Evolutionary conservation across 1,140 invertebrate genomes (phyloP).

Genomic region (Trichonephila clavata): DNA sequence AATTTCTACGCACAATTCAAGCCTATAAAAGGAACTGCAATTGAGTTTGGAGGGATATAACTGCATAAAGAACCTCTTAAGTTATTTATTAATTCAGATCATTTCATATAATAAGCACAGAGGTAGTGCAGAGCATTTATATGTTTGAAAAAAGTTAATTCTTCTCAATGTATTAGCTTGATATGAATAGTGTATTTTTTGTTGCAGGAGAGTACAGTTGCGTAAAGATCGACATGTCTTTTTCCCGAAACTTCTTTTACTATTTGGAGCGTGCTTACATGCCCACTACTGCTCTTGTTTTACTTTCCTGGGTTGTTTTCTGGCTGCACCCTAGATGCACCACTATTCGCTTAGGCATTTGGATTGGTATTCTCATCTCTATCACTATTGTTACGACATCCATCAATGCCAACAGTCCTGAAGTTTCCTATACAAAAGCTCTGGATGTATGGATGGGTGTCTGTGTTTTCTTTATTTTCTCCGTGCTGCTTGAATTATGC

Average conservation of each 20-base stretch:
- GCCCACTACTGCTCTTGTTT: constrained; percentile 78
- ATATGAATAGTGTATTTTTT: neutral
- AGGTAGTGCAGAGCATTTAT: too few species aligned
- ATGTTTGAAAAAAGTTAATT: too few species aligned
- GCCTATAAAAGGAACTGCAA: too few species aligned
- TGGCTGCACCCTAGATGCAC: constrained; percentile 95
- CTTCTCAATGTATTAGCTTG: too few species aligned
- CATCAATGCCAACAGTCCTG: constrained; percentile 91
- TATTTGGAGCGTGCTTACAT: constrained; percentile 71
- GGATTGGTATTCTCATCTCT: constrained; percentile 93
- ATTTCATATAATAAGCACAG: too few species aligned
- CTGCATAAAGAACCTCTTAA: too few species aligned
- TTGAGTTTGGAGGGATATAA: too few species aligned
- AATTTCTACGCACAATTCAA: too few species aligned
- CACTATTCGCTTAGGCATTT: constrained; percentile 91
- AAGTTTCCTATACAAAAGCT: constrained; percentile 82
- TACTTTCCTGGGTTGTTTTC: constrained; percentile 85
- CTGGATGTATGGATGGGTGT: constrained; percentile 80
- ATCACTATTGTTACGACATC: constrained; percentile 94
- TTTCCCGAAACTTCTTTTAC: constrained; percentile 64
- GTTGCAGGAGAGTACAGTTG: constrained; percentile 71
- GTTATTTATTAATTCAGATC: too few species aligned
- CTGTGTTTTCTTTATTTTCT: constrained; percentile 80
- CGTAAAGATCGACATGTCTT: constrained; percentile 53
- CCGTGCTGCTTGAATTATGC: constrained; percentile 80